Evolutionary conservation across 1,140 invertebrate genomes (phyloP), one percentile per base, ranked within the genome.

Genomic region (Octopus sinensis): DNA sequence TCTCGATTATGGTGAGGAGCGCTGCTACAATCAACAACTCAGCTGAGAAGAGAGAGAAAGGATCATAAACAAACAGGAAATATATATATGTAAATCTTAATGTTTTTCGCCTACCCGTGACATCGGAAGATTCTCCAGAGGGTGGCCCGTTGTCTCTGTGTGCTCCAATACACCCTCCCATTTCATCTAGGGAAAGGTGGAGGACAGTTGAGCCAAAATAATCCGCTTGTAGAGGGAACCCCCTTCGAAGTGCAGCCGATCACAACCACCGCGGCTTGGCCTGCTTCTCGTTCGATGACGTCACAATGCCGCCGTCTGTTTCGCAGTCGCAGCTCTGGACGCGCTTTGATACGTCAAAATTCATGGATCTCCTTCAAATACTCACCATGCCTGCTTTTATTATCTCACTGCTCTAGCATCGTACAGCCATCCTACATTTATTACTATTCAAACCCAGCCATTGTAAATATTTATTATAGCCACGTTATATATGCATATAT

Each of bases 121-220:
- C 86, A 84, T 89, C 88, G n/a, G 88, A 86, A 53, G 88, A 89
- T 84, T 90, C 89, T 23, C 89, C 87, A 71, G 86, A 87, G 54
- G 90, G 88, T 82, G 87, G 87, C 79, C 86, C 86, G 81, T 88
- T 86, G 82, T 89, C 87, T 85, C 89, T 85, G 82, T 88, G 87
- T 76, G 89, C 87, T 77, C 90, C 89, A 84, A 91, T 87, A 86
- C 90, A 91, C 84, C 90, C 89, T 87, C 90, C 90, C 90, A 91
- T 91, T 76, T 82, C 83, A 83, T 75, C 68, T 6, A 43, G 76
- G 82, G 82, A 54, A 81, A 79, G 81, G 82, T 77, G 80, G 75
- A 77, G 71, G 54, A 52, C 53, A 43, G 43, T 62, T 54, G 51
- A 51, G 56, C 54, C 30, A 13, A 76, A 54, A 80, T 77, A 51